These are phyloP conservation scores for Eupsittula cactorum DNA, from an alignment of 2,113 vertebrate species.

Conservation along the genomic window DNA sequence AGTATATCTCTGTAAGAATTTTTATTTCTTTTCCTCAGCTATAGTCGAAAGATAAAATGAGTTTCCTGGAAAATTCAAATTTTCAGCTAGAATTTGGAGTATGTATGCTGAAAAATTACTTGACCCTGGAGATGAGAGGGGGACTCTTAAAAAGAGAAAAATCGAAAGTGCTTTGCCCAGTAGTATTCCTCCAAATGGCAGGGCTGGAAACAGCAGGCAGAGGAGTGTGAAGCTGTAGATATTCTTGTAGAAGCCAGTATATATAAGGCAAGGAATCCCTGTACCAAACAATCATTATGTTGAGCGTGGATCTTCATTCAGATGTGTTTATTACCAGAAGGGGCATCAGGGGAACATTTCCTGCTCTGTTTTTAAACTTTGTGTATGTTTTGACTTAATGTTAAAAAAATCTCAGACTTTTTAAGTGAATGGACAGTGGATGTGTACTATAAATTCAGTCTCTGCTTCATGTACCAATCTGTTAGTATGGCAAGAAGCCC, in stretches of 20 bases:
- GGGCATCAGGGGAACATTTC: neutral
- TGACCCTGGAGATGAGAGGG: neutral
- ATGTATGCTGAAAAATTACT: neutral
- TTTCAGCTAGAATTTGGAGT: neutral
- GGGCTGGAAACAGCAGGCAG: neutral
- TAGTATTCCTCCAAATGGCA: neutral
- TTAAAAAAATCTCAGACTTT: neutral
- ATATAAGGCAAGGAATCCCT: neutral
- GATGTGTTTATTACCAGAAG: neutral
- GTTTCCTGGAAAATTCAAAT: neutral
- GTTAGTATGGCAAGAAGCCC: neutral
- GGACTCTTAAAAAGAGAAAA: neutral
- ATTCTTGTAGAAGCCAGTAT: neutral
- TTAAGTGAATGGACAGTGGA: neutral
- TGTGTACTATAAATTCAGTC: neutral
- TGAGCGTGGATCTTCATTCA: neutral
- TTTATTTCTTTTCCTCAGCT: neutral
- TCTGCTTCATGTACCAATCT: neutral
- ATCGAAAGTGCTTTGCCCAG: neutral
- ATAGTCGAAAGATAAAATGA: neutral
- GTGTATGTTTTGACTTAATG: neutral
- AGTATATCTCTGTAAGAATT: neutral
- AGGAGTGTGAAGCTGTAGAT: neutral
- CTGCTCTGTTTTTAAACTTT: neutral
- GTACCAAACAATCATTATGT: neutral